phyloP scores from a whole-genome alignment of 2,888 invertebrate species.

The Dryocosmus kuriphilus region DNA sequence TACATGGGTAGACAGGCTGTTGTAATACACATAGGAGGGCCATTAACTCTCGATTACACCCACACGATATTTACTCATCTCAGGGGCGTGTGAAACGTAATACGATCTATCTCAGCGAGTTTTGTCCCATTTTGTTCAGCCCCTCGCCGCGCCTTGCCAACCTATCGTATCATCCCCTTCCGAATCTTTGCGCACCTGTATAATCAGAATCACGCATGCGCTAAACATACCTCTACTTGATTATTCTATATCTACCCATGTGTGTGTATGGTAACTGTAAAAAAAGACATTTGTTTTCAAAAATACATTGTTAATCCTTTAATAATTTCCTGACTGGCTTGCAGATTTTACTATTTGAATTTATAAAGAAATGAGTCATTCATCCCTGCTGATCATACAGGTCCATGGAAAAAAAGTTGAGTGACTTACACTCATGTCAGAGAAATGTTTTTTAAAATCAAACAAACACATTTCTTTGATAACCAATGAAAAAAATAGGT shows the following conservation, averaged over 20 bases:
- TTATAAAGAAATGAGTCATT: too few species aligned
- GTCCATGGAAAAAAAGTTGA: too few species aligned
- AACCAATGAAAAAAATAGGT: too few species aligned
- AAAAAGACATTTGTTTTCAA: too few species aligned
- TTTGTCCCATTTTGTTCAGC: background rate
- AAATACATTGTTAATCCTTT: too few species aligned
- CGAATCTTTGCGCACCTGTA: background rate
- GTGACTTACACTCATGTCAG: too few species aligned
- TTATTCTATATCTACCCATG: background rate
- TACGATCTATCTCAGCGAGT: background rate
- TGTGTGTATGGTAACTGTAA: too few species aligned
- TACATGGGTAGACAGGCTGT: background rate
- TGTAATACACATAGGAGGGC: background rate
- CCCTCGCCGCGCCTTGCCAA: background rate
- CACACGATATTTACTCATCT: background rate
- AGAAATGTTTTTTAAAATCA: too few species aligned
- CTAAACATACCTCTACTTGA: background rate
- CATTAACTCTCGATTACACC: conserved; percentile 8
- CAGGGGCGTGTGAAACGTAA: background rate
- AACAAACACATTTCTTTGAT: too few species aligned
- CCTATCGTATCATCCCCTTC: background rate
- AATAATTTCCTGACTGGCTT: too few species aligned
- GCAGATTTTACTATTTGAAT: too few species aligned
- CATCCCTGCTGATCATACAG: too few species aligned
- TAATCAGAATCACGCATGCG: background rate